Conservation (phyloP, 64 coral and sea anemone genomes). For the Catalaphyllia jardinei region DNA sequence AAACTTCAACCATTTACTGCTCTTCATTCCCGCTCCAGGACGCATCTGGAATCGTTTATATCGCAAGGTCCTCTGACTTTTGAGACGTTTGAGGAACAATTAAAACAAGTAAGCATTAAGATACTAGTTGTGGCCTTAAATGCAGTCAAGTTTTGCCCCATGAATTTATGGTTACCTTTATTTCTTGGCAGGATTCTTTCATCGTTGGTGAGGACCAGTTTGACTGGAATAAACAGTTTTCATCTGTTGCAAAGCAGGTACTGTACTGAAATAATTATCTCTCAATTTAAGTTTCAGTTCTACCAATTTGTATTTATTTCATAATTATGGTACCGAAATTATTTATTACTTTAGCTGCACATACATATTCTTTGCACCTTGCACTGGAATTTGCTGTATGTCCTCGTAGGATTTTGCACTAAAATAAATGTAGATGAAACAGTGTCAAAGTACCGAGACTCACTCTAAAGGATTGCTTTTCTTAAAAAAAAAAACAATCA, state of each 20-base stretch:
- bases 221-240: constrained; percentile 27
- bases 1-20: not conserved
- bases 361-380: no score
- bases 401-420: no score
- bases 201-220: not conserved
- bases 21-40: constrained; percentile 15
- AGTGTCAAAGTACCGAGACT: no score
- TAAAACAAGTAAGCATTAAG: constrained; percentile 46
- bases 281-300: no score
- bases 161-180: not conserved
- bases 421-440: no score
- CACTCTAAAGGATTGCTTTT: no score
- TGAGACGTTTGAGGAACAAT: constrained; percentile 49
- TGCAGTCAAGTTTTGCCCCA: not conserved
- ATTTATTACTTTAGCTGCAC: no score
- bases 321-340: no score
- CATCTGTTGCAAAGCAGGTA: constrained; percentile 9
- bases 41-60: constrained; percentile 43
- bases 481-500: no score
- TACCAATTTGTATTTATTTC: no score
- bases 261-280: no score
- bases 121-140: not conserved
- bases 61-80: constrained; percentile 9
- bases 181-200: constrained; percentile 10
- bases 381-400: no score